Evolutionary conservation across 1,140 invertebrate species (phyloP).

Genomic region (Drosophila grimshawi): DNA sequence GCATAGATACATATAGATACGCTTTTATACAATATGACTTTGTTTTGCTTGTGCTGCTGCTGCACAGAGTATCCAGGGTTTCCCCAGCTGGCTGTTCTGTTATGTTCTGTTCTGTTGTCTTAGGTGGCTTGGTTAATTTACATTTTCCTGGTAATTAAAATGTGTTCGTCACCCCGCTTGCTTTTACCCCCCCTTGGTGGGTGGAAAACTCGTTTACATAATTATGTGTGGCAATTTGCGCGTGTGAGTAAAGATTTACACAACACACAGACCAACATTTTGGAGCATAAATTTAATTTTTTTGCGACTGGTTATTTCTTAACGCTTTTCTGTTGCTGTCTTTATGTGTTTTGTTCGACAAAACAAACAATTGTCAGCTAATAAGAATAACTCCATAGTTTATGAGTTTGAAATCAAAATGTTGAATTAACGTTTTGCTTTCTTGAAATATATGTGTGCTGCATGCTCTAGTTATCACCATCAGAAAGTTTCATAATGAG

Average conservation of each 20-base stretch:
- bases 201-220: conserved; percentile 71
- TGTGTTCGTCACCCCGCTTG: conserved; percentile 49
- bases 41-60: conserved; percentile 54
- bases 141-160: conserved; percentile 81
- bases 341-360: conserved; percentile 18
- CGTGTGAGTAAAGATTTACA: conserved; percentile 67
- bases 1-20: conserved; percentile 1
- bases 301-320: conserved; percentile 19
- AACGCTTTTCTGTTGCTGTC: conserved; percentile 35
- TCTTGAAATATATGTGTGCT: conserved; percentile 21
- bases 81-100: conserved; percentile 51
- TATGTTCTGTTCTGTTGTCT: conserved; percentile 72
- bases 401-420: conserved; percentile 30
- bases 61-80: conserved; percentile 28
- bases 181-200: conserved; percentile 2
- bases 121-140: conserved; percentile 75
- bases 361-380: conserved; percentile 51
- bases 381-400: conserved; percentile 41
- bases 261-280: conserved; percentile 32
- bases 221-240: conserved; percentile 79
- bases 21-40: conserved; percentile 36
- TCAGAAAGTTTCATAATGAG: conserved; percentile 33
- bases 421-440: conserved; percentile 16
- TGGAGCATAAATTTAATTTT: conserved; percentile 61
- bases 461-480: too few relatives aligned